These are phyloP conservation scores for Phalacrocorax aristotelis DNA, from an alignment of 2,113 vertebrate species.

Conservation along the genomic window DNA sequence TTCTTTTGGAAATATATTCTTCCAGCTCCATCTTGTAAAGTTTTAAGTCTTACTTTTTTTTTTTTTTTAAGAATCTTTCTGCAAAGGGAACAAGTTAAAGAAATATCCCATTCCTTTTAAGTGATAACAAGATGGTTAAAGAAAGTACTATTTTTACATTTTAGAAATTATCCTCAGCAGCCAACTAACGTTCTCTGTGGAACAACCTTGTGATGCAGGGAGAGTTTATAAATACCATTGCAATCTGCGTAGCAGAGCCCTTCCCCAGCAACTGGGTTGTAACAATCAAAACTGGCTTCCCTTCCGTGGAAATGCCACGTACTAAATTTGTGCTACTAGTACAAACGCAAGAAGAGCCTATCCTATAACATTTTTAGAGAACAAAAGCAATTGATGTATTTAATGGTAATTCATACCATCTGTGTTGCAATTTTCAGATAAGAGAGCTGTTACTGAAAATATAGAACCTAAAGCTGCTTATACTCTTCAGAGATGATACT, in stretches of 20 bases:
- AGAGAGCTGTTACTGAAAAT: conserved; percentile 62
- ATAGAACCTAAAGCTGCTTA: conserved; percentile 56
- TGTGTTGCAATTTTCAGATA: conserved; percentile 59
- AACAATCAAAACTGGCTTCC: neutral
- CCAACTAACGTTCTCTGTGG: neutral
- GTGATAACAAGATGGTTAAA: neutral
- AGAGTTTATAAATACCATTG: neutral
- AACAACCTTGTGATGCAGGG: neutral
- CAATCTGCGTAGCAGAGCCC: neutral
- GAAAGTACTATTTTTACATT: neutral
- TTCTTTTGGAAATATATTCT: neutral
- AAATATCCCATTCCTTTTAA: neutral
- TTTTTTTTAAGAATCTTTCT: neutral
- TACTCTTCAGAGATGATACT: conserved; percentile 51
- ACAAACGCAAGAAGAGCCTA: conserved; percentile 16
- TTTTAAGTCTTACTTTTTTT: neutral
- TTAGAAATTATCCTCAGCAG: neutral
- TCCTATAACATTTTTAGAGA: conserved; percentile 23
- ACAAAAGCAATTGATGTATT: conserved; percentile 58
- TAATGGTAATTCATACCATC: conserved; percentile 63
- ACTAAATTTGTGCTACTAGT: conserved; percentile 1
- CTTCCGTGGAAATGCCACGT: neutral
- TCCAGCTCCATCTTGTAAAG: neutral
- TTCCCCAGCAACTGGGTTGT: neutral
- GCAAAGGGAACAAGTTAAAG: neutral